Evolutionary conservation across 1,140 invertebrate genomes (phyloP), one percentile per base, ranked within the genome.

Genomic region (Drosophila mauritiana): DNA sequence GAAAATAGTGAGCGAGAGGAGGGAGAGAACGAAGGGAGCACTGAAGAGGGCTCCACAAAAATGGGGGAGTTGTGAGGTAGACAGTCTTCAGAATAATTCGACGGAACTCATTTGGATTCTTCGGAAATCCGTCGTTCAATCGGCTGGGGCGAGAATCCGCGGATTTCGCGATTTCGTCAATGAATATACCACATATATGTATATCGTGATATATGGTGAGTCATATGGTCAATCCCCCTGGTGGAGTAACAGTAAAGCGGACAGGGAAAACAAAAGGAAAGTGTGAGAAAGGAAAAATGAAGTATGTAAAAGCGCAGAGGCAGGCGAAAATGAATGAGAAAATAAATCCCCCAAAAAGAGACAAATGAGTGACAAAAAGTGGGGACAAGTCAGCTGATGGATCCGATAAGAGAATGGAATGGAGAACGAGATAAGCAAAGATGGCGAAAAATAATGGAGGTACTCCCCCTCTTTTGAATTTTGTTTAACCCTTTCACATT

Each of bases 231-330:
- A 63, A 36, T 40, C 17, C 58, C 45, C 58, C 46, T 13, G 34
- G 37, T 13, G 34, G 37, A 12, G n/a, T 69, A 55, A 56, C 63
- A 25, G 49, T 46, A 12, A 67, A 68, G 46, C 48, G 42, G 45
- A 69, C 22, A 6, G 25, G 63, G 13, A 27, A 62, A 43, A 40
- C 34, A 22, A 77, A 75, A 59, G 67, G 49, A 67, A 49, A 78
- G 72, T 80, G 78, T 76, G 78, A 77, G 73, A 78, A 77, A 43
- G 75, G 51, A 62, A 73, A 46, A 31, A 17, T 22, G 42, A 51
- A 36, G 36, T 36, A 73, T 65, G 46, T 48, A 61, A 54, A 81
- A 68, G 55, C 39, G 73, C 73, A 62, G 17, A 17, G 64, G 56
- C 46, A 43, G 40, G 49, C 63, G 27, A 39, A 68, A 46, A 17